phyloP scores from a whole-genome alignment of 2,113 vertebrate species.

The Eublepharis macularius region DNA sequence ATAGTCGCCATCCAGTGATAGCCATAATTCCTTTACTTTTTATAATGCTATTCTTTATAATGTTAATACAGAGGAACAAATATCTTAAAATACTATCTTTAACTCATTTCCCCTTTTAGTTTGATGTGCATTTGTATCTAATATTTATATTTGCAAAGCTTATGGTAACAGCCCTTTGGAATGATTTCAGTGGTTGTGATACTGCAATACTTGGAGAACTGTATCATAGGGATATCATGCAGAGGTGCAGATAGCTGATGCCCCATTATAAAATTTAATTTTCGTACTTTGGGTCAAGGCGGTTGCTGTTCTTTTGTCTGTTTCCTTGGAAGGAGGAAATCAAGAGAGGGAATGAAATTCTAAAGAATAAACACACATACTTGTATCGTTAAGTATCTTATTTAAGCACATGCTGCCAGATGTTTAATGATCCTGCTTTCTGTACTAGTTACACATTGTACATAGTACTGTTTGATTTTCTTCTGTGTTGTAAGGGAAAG shows the following conservation, averaged over 20 bases:
- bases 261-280: not conserved
- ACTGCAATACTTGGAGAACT: not conserved
- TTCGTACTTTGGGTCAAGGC: not conserved
- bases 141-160: not conserved
- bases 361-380: not conserved
- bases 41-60: not conserved
- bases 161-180: not conserved
- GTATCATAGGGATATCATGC: not conserved
- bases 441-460: not conserved
- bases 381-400: not conserved
- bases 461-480: conserved; percentile 14
- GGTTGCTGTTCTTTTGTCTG: not conserved
- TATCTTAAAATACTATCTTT: not conserved
- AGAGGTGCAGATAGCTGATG: not conserved
- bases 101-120: not conserved
- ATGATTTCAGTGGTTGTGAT: not conserved
- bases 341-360: not conserved
- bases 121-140: not conserved
- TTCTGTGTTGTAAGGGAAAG: conserved; percentile 2
- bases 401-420: conserved; percentile 7
- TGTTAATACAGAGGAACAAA: not conserved
- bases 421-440: conserved; percentile 30
- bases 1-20: rapidly evolving
- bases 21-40: not conserved
- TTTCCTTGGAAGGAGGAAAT: not conserved